Percentiles rank a stretch among this genome's conserved stretches.
phyloP scores from a whole-genome alignment of 2,888 invertebrate genomes.

The Colletes collaris region DNA sequence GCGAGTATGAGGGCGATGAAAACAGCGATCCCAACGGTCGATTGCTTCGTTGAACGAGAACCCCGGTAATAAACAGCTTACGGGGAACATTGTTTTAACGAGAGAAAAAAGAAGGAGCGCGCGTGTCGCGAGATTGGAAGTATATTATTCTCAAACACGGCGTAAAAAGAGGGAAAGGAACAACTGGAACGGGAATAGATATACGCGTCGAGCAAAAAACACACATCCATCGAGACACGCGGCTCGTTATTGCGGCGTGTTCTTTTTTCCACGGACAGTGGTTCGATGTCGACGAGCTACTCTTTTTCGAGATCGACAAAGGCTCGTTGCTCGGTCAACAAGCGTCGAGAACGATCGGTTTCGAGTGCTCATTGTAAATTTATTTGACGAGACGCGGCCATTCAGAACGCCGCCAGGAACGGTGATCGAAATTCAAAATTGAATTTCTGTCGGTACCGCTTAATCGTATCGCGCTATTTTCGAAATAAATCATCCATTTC shows the following conservation, averaged over 20 bases:
- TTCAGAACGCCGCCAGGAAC: background rate
- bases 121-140: background rate
- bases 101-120: background rate
- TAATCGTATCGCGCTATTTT: background rate
- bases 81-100: background rate
- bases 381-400: constrained; percentile 27
- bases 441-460: background rate
- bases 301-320: constrained; percentile 15
- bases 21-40: background rate
- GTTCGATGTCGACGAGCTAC: background rate
- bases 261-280: background rate
- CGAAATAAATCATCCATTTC: background rate
- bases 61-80: constrained; percentile 2
- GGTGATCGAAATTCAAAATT: constrained; percentile 33
- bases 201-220: constrained; percentile 8
- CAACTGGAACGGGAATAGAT: background rate
- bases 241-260: constrained; percentile 4
- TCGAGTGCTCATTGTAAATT: constrained; percentile 45
- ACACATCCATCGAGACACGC: background rate
- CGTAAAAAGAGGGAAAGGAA: constrained; percentile 10
- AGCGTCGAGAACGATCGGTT: constrained; percentile 14
- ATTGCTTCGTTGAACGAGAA: background rate
- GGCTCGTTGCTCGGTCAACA: constrained; percentile 30
- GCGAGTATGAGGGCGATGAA: background rate
- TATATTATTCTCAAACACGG: constrained; percentile 12